Conservation (phyloP, 2,797 vertebrate genomes). For the Xyrichtys novacula region DNA sequence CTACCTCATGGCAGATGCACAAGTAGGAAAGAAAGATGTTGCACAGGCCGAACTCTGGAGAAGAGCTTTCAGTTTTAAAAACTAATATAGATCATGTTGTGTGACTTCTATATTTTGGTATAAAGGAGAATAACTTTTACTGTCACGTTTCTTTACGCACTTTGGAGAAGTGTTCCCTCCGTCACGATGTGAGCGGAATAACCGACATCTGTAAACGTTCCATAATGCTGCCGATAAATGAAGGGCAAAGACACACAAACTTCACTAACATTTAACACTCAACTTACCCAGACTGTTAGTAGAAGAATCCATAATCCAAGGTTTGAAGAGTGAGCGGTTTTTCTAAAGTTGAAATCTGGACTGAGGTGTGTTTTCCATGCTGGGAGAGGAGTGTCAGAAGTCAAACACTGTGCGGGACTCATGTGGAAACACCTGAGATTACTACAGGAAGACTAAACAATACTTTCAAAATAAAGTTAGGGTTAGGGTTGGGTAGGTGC, state of each 20-base stretch:
- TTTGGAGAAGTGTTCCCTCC: background rate
- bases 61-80: fast-evolving
- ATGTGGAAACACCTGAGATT: background rate
- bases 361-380: conserved; percentile 74
- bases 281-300: conserved; percentile 86
- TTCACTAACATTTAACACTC: background rate
- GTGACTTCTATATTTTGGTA: fast-evolving
- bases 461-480: conserved; percentile 23
- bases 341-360: conserved; percentile 20
- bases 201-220: conserved; percentile 7
- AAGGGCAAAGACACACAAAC: background rate
- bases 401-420: conserved; percentile 24
- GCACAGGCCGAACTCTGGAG: background rate
- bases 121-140: background rate
- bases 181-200: conserved; percentile 5
- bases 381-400: conserved; percentile 65
- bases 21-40: background rate
- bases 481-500: too few species aligned
- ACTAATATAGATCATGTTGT: background rate
- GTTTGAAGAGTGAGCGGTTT: background rate
- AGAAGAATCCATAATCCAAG: conserved; percentile 80
- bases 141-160: background rate
- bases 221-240: background rate
- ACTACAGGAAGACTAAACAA: conserved; percentile 29
- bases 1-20: background rate